These are phyloP conservation scores for Lithosia quadra DNA, from an alignment of 2,888 invertebrate species.

Conservation along the genomic window DNA sequence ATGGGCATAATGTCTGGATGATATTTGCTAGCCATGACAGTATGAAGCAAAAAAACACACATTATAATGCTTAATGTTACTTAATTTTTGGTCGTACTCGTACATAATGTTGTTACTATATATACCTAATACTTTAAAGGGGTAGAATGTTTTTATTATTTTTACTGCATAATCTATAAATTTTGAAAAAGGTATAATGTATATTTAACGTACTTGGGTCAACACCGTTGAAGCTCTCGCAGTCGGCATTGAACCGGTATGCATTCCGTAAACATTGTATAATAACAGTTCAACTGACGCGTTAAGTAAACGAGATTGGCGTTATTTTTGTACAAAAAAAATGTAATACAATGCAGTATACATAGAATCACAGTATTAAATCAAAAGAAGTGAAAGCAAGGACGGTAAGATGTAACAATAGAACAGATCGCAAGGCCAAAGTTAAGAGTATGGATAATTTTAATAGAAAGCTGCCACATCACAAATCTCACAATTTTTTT, in stretches of 20 bases:
- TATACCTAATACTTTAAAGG: too few species aligned
- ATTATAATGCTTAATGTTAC: neutral
- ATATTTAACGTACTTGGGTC: neutral
- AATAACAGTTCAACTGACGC: slow-evolving; percentile 41
- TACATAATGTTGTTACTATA: neutral
- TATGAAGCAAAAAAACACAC: neutral
- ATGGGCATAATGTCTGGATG: neutral
- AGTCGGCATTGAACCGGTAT: slow-evolving; percentile 72
- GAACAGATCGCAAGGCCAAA: slow-evolving; percentile 8
- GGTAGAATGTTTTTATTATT: too few species aligned
- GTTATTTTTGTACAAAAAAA: slow-evolving; percentile 25
- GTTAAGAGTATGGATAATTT: neutral
- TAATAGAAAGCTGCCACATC: neutral
- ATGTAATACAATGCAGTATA: neutral
- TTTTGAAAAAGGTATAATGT: neutral
- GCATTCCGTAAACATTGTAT: slow-evolving; percentile 60
- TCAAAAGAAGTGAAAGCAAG: slow-evolving; percentile 16
- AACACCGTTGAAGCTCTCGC: slow-evolving; percentile 4
- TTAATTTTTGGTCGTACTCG: neutral
- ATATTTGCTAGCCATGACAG: neutral
- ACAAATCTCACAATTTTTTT: neutral
- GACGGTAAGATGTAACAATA: slow-evolving; percentile 9
- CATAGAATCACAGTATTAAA: slow-evolving; percentile 25
- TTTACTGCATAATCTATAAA: neutral
- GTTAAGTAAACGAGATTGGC: slow-evolving; percentile 38